phyloP scores from a whole-genome alignment of 1,140 invertebrate genomes.

The Lepidurus couesii region DNA sequence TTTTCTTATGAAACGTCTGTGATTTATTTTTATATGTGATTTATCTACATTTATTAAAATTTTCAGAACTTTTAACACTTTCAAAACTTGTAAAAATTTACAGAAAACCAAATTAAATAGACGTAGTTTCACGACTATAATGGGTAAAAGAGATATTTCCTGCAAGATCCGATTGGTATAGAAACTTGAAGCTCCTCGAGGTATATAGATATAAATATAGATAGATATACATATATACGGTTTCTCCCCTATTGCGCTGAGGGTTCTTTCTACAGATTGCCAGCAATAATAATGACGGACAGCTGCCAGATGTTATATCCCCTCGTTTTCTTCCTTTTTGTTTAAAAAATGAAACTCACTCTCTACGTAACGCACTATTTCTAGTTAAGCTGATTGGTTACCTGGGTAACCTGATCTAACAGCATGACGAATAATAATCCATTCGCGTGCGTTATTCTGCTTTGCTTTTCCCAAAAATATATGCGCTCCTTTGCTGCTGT shows the following conservation, averaged over 20 bases:
- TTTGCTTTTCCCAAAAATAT: not conserved
- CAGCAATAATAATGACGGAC: not conserved
- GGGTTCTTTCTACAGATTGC: not conserved
- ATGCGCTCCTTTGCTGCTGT: not conserved
- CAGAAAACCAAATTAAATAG: too few relatives aligned
- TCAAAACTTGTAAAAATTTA: too few relatives aligned
- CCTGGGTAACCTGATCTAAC: slow-evolving; percentile 14
- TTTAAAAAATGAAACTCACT: not conserved
- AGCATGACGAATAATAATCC: slow-evolving; percentile 10
- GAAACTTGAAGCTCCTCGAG: too few relatives aligned
- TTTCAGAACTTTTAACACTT: too few relatives aligned
- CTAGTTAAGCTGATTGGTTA: slow-evolving; percentile 2
- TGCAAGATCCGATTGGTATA: too few relatives aligned
- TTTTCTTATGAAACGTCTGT: too few relatives aligned
- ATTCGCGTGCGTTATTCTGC: not conserved
- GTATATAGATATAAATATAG: not conserved
- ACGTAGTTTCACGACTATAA: too few relatives aligned
- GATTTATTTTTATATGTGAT: too few relatives aligned
- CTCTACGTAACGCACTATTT: slow-evolving; percentile 4
- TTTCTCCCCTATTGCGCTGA: not conserved
- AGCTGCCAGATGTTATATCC: slow-evolving; percentile 3
- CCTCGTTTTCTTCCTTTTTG: not conserved
- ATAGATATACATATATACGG: not conserved
- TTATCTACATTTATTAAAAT: too few relatives aligned
- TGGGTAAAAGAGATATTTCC: too few relatives aligned